phyloP scores from a whole-genome alignment of 2,113 vertebrate species.

The Grallaria varia region DNA sequence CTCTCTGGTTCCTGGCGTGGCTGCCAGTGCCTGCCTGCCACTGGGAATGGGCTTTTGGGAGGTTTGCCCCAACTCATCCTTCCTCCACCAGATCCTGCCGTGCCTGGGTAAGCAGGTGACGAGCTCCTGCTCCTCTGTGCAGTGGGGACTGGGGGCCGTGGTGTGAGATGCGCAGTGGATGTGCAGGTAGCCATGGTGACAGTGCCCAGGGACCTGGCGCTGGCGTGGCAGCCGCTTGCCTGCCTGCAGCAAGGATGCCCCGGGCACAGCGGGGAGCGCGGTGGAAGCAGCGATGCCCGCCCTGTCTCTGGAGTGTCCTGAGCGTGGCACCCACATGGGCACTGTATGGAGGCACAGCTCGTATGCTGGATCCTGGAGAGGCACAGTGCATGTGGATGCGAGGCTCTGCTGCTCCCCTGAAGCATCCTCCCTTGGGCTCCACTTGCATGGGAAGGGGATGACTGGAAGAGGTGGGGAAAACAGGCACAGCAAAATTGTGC shows the following conservation, averaged over 20 bases:
- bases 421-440: background rate
- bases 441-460: background rate
- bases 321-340: rapidly evolving
- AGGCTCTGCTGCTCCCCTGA: background rate
- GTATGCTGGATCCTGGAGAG: background rate
- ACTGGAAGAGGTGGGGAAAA: background rate
- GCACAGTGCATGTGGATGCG: rapidly evolving
- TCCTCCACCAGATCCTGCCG: background rate
- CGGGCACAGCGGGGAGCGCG: rapidly evolving
- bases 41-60: background rate
- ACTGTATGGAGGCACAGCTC: rapidly evolving
- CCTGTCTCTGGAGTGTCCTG: background rate
- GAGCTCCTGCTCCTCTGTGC: background rate
- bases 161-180: background rate
- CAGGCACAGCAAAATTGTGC: background rate
- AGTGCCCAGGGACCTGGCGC: background rate
- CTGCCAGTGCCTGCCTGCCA: background rate
- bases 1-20: rapidly evolving
- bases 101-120: rapidly evolving
- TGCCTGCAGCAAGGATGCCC: background rate
- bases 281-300: background rate
- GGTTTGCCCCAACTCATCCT: background rate
- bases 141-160: rapidly evolving
- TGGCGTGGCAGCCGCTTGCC: background rate
- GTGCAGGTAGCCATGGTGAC: background rate